Percentiles rank a stretch among this genome's conserved stretches.
These are phyloP conservation scores for Gallirallus australis DNA, from an alignment of 2,797 vertebrate species.

Conservation along the genomic window DNA sequence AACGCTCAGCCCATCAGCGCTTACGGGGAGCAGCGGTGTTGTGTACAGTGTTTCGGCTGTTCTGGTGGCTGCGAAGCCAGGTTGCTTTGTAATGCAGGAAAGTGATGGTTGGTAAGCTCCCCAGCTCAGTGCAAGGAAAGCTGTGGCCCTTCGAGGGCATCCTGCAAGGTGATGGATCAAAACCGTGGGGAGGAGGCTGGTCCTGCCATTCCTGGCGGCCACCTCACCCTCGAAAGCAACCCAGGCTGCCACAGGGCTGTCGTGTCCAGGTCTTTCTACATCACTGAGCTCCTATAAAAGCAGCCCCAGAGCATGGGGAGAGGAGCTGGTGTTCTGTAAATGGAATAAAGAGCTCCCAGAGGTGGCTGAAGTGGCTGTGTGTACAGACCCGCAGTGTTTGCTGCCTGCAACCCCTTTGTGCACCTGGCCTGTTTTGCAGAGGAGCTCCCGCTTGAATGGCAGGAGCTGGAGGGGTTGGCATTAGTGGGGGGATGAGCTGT, in stretches of 20 bases:
- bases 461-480: not conserved
- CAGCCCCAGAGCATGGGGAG: not conserved
- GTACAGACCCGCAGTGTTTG: not conserved
- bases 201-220: not conserved
- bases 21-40: not conserved
- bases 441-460: not conserved
- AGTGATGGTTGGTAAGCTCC: not conserved
- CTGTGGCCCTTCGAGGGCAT: not conserved
- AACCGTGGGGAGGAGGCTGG: not conserved
- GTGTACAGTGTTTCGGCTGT: not conserved
- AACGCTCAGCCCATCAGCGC: not conserved
- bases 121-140: not conserved
- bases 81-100: not conserved
- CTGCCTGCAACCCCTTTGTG: not conserved
- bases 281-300: not conserved
- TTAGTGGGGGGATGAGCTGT: not conserved
- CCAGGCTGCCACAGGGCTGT: not conserved
- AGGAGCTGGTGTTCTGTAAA: not conserved
- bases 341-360: not conserved
- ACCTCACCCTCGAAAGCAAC: not conserved
- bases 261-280: not conserved
- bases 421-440: not conserved
- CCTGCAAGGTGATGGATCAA: not conserved
- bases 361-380: not conserved
- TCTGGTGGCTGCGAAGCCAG: fast-evolving